Conservation (phyloP, 2,888 invertebrate genomes). For the Dynastes grantii region DNA sequence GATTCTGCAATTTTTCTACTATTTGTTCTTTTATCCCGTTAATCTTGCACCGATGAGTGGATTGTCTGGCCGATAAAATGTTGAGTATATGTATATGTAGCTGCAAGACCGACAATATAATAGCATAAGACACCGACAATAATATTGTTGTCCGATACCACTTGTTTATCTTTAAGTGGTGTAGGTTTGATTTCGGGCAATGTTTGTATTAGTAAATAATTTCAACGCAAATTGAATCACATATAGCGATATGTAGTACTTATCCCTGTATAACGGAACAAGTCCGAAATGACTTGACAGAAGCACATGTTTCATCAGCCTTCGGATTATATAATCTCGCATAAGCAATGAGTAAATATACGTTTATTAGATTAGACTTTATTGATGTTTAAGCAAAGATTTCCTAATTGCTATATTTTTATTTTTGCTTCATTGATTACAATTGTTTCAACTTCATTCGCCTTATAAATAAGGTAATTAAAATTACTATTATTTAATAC, state of each 20-base stretch:
- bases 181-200: not conserved
- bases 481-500: too few relatives aligned
- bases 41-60: not conserved
- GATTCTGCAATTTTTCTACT: not conserved
- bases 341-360: not conserved
- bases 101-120: too few relatives aligned
- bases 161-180: constrained; percentile 19
- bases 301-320: constrained; percentile 18
- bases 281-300: not conserved
- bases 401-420: constrained; percentile 4
- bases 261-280: constrained; percentile 2
- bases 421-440: constrained; percentile 7
- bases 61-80: not conserved
- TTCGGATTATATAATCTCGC: not conserved
- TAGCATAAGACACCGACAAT: not conserved
- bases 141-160: not conserved
- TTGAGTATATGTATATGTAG: not conserved
- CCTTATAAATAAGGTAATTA: too few relatives aligned
- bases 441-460: not conserved
- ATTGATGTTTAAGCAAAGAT: constrained; percentile 13
- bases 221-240: not conserved
- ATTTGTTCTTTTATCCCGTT: not conserved
- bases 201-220: constrained; percentile 1
- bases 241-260: not conserved
- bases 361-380: constrained; percentile 1